Percentiles rank a stretch among this genome's conserved stretches.
These are phyloP conservation scores for Chironomus tepperi DNA, from an alignment of 1,140 invertebrate species.

Conservation along the genomic window DNA sequence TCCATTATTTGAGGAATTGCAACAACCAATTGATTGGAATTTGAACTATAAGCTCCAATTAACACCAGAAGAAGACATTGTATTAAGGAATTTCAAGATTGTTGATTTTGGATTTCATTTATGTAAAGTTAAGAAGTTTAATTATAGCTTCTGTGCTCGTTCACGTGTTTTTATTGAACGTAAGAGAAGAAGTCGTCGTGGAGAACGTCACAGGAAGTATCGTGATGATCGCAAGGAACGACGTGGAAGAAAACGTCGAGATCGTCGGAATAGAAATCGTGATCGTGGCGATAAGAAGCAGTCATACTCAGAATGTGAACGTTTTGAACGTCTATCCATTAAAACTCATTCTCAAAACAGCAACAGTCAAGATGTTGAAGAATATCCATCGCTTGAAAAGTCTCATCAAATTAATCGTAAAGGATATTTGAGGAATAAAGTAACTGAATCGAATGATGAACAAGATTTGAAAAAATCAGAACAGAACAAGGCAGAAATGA, in stretches of 20 bases:
- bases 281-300: slow-evolving; percentile 24
- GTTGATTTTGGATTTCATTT: slow-evolving; percentile 56
- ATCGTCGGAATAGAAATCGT: slow-evolving; percentile 35
- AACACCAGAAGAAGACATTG: slow-evolving; percentile 52
- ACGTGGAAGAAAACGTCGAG: slow-evolving; percentile 39
- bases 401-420: not conserved
- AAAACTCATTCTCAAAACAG: not conserved
- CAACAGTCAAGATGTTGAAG: slow-evolving; percentile 6
- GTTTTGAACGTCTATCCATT: not conserved
- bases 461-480: slow-evolving; percentile 41
- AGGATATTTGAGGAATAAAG: slow-evolving; percentile 17
- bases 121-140: slow-evolving; percentile 40
- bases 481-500: slow-evolving; percentile 49
- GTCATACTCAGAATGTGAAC: not conserved
- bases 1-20: slow-evolving; percentile 53
- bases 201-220: slow-evolving; percentile 35
- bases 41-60: slow-evolving; percentile 48
- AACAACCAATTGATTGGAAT: slow-evolving; percentile 58
- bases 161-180: slow-evolving; percentile 47
- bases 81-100: slow-evolving; percentile 58
- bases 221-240: slow-evolving; percentile 42
- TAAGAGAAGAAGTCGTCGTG: slow-evolving; percentile 40
- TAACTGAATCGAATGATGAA: slow-evolving; percentile 35
- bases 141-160: slow-evolving; percentile 39
- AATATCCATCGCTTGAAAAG: slow-evolving; percentile 5